Conservation (phyloP, 2,888 invertebrate genomes). For the Sphaerophoria taeniata region DNA sequence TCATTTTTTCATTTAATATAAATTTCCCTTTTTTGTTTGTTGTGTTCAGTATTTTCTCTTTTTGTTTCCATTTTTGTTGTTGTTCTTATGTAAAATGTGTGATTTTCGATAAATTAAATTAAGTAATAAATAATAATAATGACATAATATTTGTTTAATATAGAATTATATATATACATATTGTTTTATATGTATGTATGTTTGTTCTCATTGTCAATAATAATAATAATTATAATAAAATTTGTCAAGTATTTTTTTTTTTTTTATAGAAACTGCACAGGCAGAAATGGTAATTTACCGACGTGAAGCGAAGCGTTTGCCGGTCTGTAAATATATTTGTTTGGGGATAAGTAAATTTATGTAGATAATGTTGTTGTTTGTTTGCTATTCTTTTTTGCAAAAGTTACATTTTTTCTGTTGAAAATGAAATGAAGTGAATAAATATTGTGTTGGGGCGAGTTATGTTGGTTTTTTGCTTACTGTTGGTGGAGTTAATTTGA, state of each 20-base stretch:
- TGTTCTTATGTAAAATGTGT: slow-evolving; percentile 39
- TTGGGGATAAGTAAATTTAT: slow-evolving; percentile 70
- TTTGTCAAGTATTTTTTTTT: slow-evolving; percentile 74
- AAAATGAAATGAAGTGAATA: slow-evolving; percentile 68
- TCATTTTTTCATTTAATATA: slow-evolving; percentile 40
- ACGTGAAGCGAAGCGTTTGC: slow-evolving; percentile 81
- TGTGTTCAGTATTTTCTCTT: slow-evolving; percentile 36
- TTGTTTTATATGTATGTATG: slow-evolving; percentile 59
- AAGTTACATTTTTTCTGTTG: slow-evolving; percentile 51
- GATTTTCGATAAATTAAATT: slow-evolving; percentile 65
- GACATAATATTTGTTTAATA: slow-evolving; percentile 43
- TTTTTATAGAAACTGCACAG: slow-evolving; percentile 81
- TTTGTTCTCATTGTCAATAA: slow-evolving; percentile 75
- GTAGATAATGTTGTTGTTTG: slow-evolving; percentile 71
- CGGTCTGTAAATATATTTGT: slow-evolving; percentile 80
- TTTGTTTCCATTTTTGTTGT: slow-evolving; percentile 23
- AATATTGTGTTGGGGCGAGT: slow-evolving; percentile 54
- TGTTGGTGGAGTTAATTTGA: slow-evolving; percentile 40
- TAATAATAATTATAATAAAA: slow-evolving; percentile 77
- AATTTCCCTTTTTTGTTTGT: slow-evolving; percentile 55
- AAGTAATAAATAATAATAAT: slow-evolving; percentile 72
- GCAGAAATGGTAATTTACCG: slow-evolving; percentile 81
- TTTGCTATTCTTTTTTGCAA: slow-evolving; percentile 75
- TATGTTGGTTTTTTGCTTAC: slow-evolving; percentile 43
- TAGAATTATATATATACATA: slow-evolving; percentile 75